Base-by-base conservation (phyloP, 2,888 invertebrate species). In the Ditula angustiorana region DNA sequence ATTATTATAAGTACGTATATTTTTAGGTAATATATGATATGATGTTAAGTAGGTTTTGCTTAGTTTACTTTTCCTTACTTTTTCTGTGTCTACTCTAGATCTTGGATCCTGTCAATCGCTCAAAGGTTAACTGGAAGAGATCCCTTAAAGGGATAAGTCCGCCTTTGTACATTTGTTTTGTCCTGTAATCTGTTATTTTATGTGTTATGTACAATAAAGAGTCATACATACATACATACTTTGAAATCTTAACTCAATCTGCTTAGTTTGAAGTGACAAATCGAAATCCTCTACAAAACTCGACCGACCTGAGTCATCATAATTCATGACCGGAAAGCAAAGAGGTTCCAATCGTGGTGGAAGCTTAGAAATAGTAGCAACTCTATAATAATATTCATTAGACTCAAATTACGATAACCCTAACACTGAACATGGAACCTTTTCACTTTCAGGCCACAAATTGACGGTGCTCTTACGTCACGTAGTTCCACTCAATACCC, bases 391-490 rank as follows among this genome's bases (percentile, higher is more conserved):
- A 1, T 5, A 19, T 10, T 41, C 7, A 41, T 19, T 19, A 10
- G 19, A 19, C 41, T 41, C 19, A 41, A 16, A 4, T 19, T 41
- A 4, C 7, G 4, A 10, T 19, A 10, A 19, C 10, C 41, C 19
- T 8, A 19, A 19, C 16, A 19, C 10, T 2, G 2, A 8, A 41
- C 5, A 19, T 19, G 10, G 41, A 19, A 41, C 41, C 41, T 41
- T 41, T 10, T 41, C 1, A 10, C 2, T 8, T 10, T 41, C 10
- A 2, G 8, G 19, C 19, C 2, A 0, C 10, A 19, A 46, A 23
- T 53, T 53, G 57, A 58, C 63, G 57, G 30, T 24, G 49, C 52
- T 33, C 57, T 63, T 50, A 50, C 24, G 63, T 63, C 63, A 63
- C 63, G 63, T 58, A 58, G 41, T 44, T 44, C 57, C 63, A 50